These are phyloP conservation scores for Zele albiditarsus DNA, from an alignment of 2,888 invertebrate species.

Conservation along the genomic window DNA sequence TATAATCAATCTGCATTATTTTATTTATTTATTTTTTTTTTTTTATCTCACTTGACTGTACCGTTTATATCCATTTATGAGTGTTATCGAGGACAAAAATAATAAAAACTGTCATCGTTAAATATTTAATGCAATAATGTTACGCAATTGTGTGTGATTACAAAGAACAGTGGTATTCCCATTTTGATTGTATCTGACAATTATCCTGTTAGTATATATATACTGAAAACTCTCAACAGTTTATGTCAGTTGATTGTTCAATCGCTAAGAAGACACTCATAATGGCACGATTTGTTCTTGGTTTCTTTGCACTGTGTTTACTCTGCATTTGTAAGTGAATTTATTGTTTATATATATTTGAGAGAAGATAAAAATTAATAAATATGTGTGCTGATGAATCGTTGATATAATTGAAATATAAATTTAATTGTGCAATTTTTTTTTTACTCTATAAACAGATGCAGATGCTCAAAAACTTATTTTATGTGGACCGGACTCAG, in stretches of 20 bases:
- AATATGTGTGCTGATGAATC: background rate
- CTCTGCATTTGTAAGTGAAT: slow-evolving; percentile 8
- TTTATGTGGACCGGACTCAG: background rate
- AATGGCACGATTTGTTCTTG: slow-evolving; percentile 13
- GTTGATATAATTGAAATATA: background rate
- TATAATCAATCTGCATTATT: background rate
- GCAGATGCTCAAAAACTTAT: slow-evolving; percentile 18
- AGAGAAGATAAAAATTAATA: background rate
- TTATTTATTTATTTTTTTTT: slow-evolving; percentile 16
- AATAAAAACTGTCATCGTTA: background rate
- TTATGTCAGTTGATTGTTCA: background rate
- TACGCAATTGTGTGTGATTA: background rate
- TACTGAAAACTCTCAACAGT: background rate
- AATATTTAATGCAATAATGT: background rate
- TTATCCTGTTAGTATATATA: background rate
- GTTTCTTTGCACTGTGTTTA: background rate
- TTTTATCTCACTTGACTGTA: background rate
- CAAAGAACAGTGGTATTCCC: background rate
- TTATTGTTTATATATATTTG: background rate
- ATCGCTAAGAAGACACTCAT: background rate
- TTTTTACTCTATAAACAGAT: slow-evolving; percentile 12
- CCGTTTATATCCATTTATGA: slow-evolving; percentile 1
- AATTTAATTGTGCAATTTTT: background rate
- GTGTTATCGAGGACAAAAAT: background rate
- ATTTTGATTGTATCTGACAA: too few relatives aligned